Percentiles rank a stretch among this genome's conserved stretches.
Conservation (phyloP, 2,113 vertebrate genomes). For the Hystrix brachyura region DNA sequence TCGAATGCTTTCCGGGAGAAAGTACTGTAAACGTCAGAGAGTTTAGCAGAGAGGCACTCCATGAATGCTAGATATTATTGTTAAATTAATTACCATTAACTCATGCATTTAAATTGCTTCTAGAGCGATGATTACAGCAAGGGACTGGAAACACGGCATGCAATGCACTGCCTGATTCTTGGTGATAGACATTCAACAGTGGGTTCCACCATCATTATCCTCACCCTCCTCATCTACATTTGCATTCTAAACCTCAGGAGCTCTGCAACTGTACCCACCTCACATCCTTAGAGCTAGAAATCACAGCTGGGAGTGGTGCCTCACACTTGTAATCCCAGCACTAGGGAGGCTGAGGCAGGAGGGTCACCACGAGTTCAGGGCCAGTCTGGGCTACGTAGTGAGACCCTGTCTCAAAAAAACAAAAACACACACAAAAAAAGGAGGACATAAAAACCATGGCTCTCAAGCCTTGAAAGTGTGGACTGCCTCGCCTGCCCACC, state of each 20-base stretch:
- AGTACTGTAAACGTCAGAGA: neutral
- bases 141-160: neutral
- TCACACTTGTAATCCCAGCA: neutral
- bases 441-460: neutral
- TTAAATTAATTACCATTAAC: constrained; percentile 47
- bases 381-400: neutral
- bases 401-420: neutral
- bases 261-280: neutral
- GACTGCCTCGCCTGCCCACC: neutral
- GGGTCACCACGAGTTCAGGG: neutral
- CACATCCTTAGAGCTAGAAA: neutral
- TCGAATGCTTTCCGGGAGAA: neutral
- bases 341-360: neutral
- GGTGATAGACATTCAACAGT: neutral
- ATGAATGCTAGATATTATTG: neutral
- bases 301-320: neutral
- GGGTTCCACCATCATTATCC: neutral
- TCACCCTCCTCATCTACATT: neutral
- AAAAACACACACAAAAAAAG: neutral
- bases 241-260: neutral
- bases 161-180: neutral
- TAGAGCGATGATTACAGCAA: neutral
- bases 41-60: neutral
- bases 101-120: neutral
- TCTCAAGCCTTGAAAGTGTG: neutral